A percentile compares a stretch with the other conserved stretches of the same genome.
Conservation (phyloP, 2,113 vertebrate genomes). For the Cisticola juncidis region DNA sequence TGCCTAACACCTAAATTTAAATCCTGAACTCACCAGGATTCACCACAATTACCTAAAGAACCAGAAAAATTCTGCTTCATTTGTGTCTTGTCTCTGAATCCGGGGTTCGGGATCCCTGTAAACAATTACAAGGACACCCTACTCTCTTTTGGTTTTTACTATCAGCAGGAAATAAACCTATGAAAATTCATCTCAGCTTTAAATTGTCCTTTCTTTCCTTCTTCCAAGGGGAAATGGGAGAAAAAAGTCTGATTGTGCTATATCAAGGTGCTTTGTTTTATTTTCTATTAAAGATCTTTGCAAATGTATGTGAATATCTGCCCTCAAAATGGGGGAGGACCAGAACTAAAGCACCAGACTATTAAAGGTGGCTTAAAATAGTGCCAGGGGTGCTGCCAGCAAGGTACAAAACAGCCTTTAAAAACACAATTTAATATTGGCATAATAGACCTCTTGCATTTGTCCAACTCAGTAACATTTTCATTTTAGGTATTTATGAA, state of each 20-base stretch:
- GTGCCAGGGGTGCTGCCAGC: not conserved
- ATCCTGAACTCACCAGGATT: not conserved
- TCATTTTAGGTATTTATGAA: slow-evolving; percentile 59
- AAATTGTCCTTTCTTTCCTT: not conserved
- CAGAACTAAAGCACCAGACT: not conserved
- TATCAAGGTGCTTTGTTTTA: not conserved
- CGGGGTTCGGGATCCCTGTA: not conserved
- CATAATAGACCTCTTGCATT: slow-evolving; percentile 43
- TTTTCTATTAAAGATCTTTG: not conserved
- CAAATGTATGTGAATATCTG: not conserved
- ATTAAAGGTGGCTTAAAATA: not conserved
- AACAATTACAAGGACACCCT: not conserved
- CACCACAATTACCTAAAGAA: not conserved
- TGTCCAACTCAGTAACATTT: slow-evolving; percentile 31
- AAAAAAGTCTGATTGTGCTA: not conserved
- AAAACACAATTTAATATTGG: not conserved
- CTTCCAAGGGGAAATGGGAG: not conserved
- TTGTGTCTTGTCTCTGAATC: not conserved
- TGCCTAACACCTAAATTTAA: not conserved
- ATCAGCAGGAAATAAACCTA: not conserved
- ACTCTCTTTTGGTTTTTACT: not conserved
- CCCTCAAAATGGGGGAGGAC: not conserved
- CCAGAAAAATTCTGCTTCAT: not conserved
- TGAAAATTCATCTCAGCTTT: not conserved
- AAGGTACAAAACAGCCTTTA: not conserved